Percentiles rank a stretch among this genome's conserved stretches.
These are phyloP conservation scores for Artibeus jamaicensis DNA, from an alignment of 2,797 vertebrate species.

Conservation along the genomic window DNA sequence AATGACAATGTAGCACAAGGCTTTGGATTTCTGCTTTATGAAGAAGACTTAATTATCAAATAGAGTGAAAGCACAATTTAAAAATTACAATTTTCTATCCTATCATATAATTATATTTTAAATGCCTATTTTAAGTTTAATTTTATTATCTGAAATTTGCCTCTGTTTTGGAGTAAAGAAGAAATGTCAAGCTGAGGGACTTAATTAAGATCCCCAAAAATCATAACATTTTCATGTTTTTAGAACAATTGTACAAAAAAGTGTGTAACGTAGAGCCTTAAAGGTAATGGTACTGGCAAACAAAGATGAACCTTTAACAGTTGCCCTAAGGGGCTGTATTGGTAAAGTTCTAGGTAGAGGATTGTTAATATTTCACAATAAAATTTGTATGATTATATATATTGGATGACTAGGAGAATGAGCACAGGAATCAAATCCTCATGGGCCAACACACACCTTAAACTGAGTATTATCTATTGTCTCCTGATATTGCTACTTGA, in stretches of 20 bases:
- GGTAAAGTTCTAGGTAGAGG: not conserved
- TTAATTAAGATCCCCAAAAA: not conserved
- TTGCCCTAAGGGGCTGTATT: not conserved
- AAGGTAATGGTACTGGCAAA: not conserved
- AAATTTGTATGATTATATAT: not conserved
- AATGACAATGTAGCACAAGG: not conserved
- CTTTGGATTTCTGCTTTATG: not conserved
- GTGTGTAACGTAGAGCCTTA: not conserved
- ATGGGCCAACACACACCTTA: not conserved
- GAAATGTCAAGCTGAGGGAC: not conserved
- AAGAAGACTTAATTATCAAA: not conserved
- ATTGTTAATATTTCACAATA: not conserved
- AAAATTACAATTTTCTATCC: not conserved
- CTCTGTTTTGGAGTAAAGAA: not conserved
- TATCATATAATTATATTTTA: not conserved
- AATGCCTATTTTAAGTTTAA: not conserved
- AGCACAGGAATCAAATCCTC: not conserved
- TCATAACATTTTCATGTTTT: not conserved
- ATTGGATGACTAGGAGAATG: not conserved
- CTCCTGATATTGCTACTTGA: not conserved
- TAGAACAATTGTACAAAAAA: not conserved
- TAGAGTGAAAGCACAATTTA: not conserved
- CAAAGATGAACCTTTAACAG: not conserved
- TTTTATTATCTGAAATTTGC: not conserved
- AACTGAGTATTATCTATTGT: not conserved